Conservation (phyloP, 2,797 vertebrate species). For the Agapornis canus region DNA sequence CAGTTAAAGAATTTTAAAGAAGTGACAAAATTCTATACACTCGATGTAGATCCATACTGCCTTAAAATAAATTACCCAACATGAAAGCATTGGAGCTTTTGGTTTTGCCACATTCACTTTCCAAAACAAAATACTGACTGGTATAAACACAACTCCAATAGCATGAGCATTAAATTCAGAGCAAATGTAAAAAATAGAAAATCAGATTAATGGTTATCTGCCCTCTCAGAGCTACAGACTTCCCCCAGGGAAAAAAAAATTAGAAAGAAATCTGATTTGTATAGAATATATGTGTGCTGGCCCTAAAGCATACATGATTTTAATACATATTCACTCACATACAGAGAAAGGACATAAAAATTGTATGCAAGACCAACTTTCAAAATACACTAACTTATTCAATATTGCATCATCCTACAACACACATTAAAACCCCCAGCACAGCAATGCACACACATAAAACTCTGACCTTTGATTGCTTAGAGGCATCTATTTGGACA, state of each 20-base stretch:
- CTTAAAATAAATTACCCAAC: background rate
- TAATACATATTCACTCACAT: background rate
- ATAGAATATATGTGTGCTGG: background rate
- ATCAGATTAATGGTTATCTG: background rate
- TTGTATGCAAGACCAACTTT: background rate
- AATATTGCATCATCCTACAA: background rate
- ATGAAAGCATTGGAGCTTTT: background rate
- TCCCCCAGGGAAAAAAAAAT: background rate
- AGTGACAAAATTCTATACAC: background rate
- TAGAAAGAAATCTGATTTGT: background rate
- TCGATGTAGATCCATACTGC: background rate
- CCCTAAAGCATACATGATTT: background rate
- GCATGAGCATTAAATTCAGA: fast-evolving
- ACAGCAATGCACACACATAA: background rate
- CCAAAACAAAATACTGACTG: background rate
- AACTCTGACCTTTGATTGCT: background rate
- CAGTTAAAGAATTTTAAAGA: background rate
- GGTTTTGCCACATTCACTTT: background rate
- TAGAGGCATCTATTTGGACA: background rate
- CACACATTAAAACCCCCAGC: background rate
- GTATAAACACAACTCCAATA: background rate
- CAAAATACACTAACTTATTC: background rate
- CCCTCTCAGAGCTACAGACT: background rate
- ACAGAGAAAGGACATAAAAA: background rate
- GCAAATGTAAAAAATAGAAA: background rate